Conservation (phyloP, 2,797 vertebrate species). For the Australoheros facetus region DNA sequence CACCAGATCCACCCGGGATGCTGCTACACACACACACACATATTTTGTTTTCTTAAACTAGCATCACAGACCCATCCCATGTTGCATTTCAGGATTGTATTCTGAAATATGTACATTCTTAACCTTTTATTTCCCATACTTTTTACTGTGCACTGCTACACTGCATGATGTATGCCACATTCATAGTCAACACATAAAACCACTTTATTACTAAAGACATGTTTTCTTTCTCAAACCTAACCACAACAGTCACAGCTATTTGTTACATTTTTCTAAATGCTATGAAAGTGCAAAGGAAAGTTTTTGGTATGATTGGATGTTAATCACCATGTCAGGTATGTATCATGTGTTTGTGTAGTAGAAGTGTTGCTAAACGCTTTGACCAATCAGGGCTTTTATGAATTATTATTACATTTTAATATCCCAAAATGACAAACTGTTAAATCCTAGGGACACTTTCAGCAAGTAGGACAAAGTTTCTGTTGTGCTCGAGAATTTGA, state of each 20-base stretch:
- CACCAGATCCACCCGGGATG: slow-evolving; percentile 34
- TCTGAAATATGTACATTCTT: slow-evolving; percentile 66
- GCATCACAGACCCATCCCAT: slow-evolving; percentile 68
- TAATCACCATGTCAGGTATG: slow-evolving; percentile 51
- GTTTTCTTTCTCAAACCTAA: slow-evolving; percentile 34
- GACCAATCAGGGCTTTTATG: neutral
- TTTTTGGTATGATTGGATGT: slow-evolving; percentile 3
- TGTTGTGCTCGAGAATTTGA: neutral
- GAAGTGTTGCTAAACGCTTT: neutral
- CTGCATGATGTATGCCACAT: slow-evolving; percentile 71
- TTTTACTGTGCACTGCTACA: slow-evolving; percentile 46
- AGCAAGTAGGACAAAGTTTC: neutral
- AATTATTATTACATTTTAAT: neutral
- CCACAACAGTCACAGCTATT: neutral
- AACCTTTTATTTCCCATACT: slow-evolving; percentile 46
- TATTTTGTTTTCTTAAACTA: neutral
- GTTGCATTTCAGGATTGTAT: slow-evolving; percentile 73
- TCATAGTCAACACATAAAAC: slow-evolving; percentile 27
- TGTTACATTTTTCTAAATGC: slow-evolving; percentile 6
- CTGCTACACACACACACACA: neutral
- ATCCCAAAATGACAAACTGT: neutral
- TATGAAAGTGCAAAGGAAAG: neutral
- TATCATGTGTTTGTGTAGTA: neutral
- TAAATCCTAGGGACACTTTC: neutral
- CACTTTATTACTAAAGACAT: slow-evolving; percentile 3